Percentiles rank a stretch among this genome's conserved stretches.
Evolutionary conservation across 1,140 invertebrate genomes (phyloP).

Genomic region (Octopus sinensis): DNA sequence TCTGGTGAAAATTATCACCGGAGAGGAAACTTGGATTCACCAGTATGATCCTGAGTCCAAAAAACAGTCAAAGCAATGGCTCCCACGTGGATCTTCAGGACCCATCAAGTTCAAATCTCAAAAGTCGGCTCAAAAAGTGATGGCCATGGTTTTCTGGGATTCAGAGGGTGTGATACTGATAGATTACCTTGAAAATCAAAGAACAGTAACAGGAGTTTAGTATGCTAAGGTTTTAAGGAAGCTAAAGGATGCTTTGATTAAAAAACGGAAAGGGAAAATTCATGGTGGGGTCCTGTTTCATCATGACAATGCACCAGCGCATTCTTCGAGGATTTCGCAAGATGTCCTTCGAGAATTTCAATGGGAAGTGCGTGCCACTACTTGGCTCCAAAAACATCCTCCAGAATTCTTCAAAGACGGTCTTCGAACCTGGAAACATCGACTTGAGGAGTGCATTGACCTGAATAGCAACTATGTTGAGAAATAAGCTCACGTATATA

Average conservation of each 20-base stretch:
- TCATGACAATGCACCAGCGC: not conserved
- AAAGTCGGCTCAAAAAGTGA: not conserved
- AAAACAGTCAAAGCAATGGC: too few relatives aligned
- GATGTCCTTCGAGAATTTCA: not conserved
- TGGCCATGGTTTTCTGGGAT: not conserved
- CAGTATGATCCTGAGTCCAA: too few relatives aligned
- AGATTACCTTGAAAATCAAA: not conserved
- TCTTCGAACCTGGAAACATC: too few relatives aligned
- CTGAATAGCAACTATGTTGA: too few relatives aligned
- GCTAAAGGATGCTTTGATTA: not conserved
- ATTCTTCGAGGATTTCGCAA: not conserved
- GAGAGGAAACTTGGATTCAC: too few relatives aligned
- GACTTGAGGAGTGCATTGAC: too few relatives aligned
- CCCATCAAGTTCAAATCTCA: not conserved
- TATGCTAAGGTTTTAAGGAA: not conserved
- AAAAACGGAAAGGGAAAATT: not conserved
- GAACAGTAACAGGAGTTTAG: not conserved
- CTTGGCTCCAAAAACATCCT: not conserved
- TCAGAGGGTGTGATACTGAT: not conserved
- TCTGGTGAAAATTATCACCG: too few relatives aligned
- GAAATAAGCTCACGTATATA: too few relatives aligned
- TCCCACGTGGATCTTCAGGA: not conserved
- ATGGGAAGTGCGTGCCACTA: not conserved
- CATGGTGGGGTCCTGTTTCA: not conserved
- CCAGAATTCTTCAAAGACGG: not conserved